Percentiles rank a stretch among this genome's conserved stretches.
phyloP scores from a whole-genome alignment of 1,140 invertebrate genomes.

The Radopholus similis region DNA sequence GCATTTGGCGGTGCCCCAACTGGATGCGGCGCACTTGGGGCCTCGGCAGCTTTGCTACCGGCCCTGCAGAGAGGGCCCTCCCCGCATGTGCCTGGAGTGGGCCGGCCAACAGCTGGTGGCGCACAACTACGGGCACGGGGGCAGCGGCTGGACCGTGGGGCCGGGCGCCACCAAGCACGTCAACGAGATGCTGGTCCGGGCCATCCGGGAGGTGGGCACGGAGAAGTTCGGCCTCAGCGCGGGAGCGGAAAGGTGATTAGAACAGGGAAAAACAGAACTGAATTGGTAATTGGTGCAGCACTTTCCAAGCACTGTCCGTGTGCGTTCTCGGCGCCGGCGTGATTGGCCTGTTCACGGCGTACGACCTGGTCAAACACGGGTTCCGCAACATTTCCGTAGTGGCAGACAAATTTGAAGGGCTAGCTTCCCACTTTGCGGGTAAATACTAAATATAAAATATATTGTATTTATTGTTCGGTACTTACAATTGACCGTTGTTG shows the following conservation, averaged over 20 bases:
- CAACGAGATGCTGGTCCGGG: background rate
- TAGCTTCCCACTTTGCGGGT: conserved; percentile 3
- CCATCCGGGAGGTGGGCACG: background rate
- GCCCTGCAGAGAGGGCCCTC: background rate
- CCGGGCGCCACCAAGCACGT: background rate
- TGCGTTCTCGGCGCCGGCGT: background rate
- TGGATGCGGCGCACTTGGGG: background rate
- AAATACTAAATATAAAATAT: background rate
- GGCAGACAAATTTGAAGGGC: background rate
- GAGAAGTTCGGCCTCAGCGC: too few species aligned
- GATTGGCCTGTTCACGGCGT: conserved; percentile 1
- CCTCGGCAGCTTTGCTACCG: background rate
- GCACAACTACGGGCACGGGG: background rate
- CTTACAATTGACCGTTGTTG: background rate
- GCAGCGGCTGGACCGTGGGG: background rate
- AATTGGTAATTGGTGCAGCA: background rate
- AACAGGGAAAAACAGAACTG: background rate
- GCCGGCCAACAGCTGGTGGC: background rate
- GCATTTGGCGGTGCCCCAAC: background rate
- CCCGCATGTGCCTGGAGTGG: background rate
- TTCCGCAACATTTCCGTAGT: background rate
- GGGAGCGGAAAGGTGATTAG: background rate
- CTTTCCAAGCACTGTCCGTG: background rate
- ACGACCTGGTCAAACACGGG: background rate
- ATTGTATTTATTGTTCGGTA: too few species aligned